Conservation (phyloP, 2,888 invertebrate genomes). For the Paralinhomoeus sp. region DNA sequence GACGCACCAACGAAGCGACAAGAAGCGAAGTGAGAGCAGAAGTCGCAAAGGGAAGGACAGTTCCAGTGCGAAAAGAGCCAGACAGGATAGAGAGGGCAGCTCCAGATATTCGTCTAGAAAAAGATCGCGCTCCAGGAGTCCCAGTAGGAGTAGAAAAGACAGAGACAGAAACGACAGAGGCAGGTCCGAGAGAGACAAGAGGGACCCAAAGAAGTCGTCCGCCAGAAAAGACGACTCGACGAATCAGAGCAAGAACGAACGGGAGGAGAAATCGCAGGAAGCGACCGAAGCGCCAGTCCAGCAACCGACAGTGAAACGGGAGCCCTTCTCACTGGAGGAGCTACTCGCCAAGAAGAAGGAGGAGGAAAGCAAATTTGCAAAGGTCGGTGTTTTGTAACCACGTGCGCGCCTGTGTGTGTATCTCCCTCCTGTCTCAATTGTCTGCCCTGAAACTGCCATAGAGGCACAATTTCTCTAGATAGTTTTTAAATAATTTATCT, state of each 20-base stretch:
- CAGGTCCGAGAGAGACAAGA: background rate
- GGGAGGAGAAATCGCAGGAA: background rate
- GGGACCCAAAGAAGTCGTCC: background rate
- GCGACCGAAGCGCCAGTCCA: background rate
- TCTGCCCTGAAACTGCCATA: no score
- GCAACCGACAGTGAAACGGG: conserved; percentile 26
- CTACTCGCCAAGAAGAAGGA: conserved; percentile 80
- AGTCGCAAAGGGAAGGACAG: no score
- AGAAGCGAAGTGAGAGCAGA: no score
- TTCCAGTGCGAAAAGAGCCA: no score
- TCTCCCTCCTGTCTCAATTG: no score
- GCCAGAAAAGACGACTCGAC: background rate
- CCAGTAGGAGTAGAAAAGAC: background rate
- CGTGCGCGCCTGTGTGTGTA: no score
- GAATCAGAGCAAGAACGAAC: background rate
- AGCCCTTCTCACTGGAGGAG: conserved; percentile 86
- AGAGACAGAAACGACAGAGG: background rate
- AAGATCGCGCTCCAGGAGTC: no score
- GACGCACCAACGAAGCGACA: no score
- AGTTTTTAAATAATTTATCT: no score
- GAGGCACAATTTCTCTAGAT: background rate
- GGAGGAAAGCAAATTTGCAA: conserved; percentile 74
- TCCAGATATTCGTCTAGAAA: no score
- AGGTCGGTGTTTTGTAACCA: conserved; percentile 35
- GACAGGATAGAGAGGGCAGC: no score